These are phyloP conservation scores for Nomada ruficornis DNA, from an alignment of 2,888 invertebrate species.

Conservation along the genomic window DNA sequence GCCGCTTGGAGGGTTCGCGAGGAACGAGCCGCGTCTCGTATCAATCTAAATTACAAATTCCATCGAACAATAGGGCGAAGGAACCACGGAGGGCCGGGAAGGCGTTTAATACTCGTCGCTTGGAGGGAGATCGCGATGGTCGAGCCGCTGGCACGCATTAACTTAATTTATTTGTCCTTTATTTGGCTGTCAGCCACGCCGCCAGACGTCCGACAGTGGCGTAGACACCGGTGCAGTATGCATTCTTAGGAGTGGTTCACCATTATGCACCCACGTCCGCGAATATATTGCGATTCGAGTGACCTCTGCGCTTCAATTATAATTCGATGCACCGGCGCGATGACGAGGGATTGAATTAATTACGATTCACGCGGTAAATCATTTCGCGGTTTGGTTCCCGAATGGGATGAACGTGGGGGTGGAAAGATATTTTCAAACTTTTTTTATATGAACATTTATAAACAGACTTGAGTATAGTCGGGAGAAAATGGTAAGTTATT, in stretches of 20 bases:
- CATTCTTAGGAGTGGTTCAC: constrained; percentile 47
- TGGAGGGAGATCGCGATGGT: constrained; percentile 69
- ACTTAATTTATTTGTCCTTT: constrained; percentile 84
- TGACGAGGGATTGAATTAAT: constrained; percentile 35
- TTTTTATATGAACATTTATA: no score
- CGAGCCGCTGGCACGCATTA: constrained; percentile 78
- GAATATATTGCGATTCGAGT: constrained; percentile 34
- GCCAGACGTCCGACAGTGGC: constrained; percentile 76
- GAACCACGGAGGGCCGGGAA: constrained; percentile 54
- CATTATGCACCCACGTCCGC: constrained; percentile 34
- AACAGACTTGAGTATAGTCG: no score
- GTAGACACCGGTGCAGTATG: constrained; percentile 65
- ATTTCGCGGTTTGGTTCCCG: neutral
- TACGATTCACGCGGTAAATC: constrained; percentile 6
- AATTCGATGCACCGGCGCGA: constrained; percentile 18
- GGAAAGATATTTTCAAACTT: no score
- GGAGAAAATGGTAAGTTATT: no score
- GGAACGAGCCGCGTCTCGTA: constrained; percentile 74
- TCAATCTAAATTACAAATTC: constrained; percentile 84
- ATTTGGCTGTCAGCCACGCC: constrained; percentile 82
- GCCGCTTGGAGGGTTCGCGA: constrained; percentile 25
- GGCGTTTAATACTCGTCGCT: constrained; percentile 62
- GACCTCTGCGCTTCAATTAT: constrained; percentile 32
- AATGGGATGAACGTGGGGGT: no score
- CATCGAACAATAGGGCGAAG: constrained; percentile 79